A percentile compares a stretch with the other conserved stretches of the same genome.
phyloP scores from a whole-genome alignment of 2,113 vertebrate genomes.

The Natator depressus region DNA sequence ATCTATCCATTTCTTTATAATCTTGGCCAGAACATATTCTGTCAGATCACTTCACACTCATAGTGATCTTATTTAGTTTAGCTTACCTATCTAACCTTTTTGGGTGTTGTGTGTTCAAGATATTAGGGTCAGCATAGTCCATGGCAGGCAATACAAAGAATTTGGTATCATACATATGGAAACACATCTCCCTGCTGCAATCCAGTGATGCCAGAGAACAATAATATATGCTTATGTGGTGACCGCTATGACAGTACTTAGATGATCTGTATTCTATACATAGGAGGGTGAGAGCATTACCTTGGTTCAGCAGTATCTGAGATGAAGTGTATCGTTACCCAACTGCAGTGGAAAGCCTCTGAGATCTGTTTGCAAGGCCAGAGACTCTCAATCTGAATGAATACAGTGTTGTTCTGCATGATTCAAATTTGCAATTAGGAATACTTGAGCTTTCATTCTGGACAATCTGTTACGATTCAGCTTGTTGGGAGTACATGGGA shows the following conservation, averaged over 20 bases:
- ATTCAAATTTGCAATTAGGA: neutral
- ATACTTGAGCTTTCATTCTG: neutral
- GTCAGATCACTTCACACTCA: neutral
- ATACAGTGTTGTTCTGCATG: neutral
- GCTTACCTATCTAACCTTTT: neutral
- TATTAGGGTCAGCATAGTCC: neutral
- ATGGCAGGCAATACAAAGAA: neutral
- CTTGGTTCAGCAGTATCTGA: neutral
- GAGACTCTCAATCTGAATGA: neutral
- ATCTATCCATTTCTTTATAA: neutral
- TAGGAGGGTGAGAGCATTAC: fast-evolving
- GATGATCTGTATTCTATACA: fast-evolving
- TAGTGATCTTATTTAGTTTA: neutral
- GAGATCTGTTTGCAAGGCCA: neutral
- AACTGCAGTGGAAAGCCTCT: neutral
- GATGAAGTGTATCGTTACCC: neutral
- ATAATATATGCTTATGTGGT: neutral
- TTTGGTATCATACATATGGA: neutral
- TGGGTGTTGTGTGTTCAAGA: neutral
- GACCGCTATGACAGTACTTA: neutral
- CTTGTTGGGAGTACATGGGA: neutral
- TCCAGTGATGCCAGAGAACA: neutral
- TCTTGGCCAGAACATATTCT: neutral
- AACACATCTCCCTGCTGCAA: neutral
- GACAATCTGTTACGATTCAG: neutral